These are phyloP conservation scores for Periophthalmus magnuspinnatus DNA, from an alignment of 2,797 vertebrate genomes.

Conservation along the genomic window DNA sequence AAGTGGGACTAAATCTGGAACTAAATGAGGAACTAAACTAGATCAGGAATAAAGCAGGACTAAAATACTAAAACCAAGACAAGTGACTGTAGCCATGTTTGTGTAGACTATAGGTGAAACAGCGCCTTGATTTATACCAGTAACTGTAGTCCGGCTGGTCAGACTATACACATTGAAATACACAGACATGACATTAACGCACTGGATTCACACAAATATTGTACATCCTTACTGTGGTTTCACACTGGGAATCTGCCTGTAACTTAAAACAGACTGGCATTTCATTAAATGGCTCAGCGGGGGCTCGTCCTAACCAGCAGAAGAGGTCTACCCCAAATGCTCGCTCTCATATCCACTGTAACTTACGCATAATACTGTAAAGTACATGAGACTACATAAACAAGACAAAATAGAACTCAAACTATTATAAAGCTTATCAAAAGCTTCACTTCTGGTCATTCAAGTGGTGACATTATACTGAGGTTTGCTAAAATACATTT, in stretches of 20 bases:
- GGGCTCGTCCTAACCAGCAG: constrained; percentile 74
- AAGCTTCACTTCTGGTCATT: constrained; percentile 87
- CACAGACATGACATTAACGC: constrained; percentile 49
- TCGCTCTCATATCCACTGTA: constrained; percentile 41
- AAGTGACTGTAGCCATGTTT: neutral
- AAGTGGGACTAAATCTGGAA: neutral
- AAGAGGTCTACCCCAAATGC: constrained; percentile 65
- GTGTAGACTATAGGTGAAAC: neutral
- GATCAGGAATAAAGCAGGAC: neutral
- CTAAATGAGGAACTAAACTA: no score
- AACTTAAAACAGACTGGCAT: constrained; percentile 59
- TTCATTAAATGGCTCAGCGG: constrained; percentile 75
- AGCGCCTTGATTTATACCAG: constrained; percentile 32
- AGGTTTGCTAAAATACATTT: constrained; percentile 73
- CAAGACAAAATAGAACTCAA: constrained; percentile 29
- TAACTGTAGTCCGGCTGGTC: constrained; percentile 34
- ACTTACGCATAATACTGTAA: constrained; percentile 15
- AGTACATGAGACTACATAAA: constrained; percentile 44
- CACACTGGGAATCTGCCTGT: constrained; percentile 54
- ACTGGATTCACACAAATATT: constrained; percentile 4
- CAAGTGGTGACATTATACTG: constrained; percentile 86
- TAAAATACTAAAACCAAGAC: neutral
- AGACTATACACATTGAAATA: constrained; percentile 51
- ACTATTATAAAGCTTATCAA: constrained; percentile 58
- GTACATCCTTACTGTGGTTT: constrained; percentile 25